phyloP scores from a whole-genome alignment of 1,140 invertebrate genomes.

The Arion vulgaris region DNA sequence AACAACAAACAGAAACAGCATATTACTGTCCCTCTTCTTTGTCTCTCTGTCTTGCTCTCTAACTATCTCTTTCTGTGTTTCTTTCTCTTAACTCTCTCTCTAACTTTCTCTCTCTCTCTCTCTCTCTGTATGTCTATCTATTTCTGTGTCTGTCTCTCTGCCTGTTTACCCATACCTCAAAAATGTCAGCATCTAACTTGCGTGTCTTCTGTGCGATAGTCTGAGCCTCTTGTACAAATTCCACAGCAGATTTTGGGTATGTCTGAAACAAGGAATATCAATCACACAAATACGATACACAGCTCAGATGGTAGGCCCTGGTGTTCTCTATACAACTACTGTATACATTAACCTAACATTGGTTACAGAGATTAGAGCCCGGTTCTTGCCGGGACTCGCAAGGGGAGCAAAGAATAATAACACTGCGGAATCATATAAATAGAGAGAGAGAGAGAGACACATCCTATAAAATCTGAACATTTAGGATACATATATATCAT shows the following conservation, averaged over 20 bases:
- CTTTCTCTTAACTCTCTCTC: not conserved
- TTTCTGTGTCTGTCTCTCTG: not conserved
- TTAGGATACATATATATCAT: no score
- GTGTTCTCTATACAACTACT: no score
- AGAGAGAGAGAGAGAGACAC: no score
- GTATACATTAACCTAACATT: no score
- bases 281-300: no score
- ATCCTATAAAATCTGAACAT: no score
- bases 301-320: no score
- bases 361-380: no score
- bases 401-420: no score
- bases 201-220: constrained; percentile 80
- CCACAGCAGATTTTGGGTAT: constrained; percentile 96
- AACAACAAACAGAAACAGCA: no score
- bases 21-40: no score
- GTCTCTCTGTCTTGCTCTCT: not conserved
- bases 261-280: constrained; percentile 80
- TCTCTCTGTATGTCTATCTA: not conserved
- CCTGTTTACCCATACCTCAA: constrained; percentile 84
- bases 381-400: no score
- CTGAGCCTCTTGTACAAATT: constrained; percentile 97
- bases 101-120: not conserved
- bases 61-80: not conserved
- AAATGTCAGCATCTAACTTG: constrained; percentile 95
- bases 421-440: constrained; percentile 39